A percentile compares a stretch with the other conserved stretches of the same genome.
These are phyloP conservation scores for Luidia sarsii DNA, from an alignment of 53 echinoderm and acorn worm species.

Conservation along the genomic window DNA sequence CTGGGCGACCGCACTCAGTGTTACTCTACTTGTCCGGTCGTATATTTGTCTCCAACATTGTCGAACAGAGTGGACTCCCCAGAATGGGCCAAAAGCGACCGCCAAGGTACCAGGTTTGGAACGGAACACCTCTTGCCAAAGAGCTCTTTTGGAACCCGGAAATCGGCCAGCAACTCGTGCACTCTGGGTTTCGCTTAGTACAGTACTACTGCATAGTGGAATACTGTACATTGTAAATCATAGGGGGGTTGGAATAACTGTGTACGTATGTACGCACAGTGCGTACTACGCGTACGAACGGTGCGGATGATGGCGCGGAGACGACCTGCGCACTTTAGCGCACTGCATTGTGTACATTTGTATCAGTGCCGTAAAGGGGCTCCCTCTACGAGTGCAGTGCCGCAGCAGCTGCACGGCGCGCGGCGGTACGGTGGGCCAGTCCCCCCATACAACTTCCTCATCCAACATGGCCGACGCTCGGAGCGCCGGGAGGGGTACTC, in stretches of 20 bases:
- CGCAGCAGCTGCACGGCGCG: no score
- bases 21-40: conserved; percentile 4
- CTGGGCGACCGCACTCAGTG: neutral
- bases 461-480: conserved; percentile 72
- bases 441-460: conserved; percentile 81
- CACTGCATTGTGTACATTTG: no score
- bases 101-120: no score
- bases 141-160: conserved; percentile 55
- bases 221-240: neutral
- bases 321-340: no score
- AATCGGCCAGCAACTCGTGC: conserved; percentile 1
- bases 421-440: no score
- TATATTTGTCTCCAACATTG: conserved; percentile 31
- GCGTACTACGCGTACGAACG: neutral
- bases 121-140: neutral
- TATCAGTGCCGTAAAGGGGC: no score
- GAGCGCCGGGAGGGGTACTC: conserved; percentile 33
- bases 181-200: neutral
- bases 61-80: neutral
- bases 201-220: neutral
- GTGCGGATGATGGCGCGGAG: no score
- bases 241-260: no score
- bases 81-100: no score
- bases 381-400: no score
- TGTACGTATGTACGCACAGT: conserved; percentile 12